Percentiles rank a stretch among this genome's conserved stretches.
These are phyloP conservation scores for Knipowitschia caucasica DNA, from an alignment of 2,797 vertebrate species.

Conservation along the genomic window DNA sequence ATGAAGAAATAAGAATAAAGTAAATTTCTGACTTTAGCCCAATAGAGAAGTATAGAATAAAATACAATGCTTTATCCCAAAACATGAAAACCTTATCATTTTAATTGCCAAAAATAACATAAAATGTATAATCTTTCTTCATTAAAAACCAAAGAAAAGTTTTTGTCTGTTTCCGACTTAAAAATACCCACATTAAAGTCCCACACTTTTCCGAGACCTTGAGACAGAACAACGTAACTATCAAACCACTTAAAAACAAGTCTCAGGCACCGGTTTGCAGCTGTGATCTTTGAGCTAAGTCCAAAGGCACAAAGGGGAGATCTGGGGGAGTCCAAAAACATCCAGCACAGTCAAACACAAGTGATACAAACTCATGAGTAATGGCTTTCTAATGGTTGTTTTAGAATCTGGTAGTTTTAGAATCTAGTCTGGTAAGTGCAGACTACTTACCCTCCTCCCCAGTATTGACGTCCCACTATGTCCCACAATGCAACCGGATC, in stretches of 20 bases:
- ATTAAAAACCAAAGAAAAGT: no score
- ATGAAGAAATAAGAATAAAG: no score
- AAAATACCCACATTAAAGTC: slow-evolving; percentile 4
- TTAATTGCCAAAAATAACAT: no score
- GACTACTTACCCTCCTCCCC: no score
- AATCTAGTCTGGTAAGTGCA: no score
- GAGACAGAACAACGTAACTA: slow-evolving; percentile 12
- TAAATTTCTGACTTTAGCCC: no score
- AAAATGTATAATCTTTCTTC: no score
- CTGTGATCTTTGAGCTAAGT: slow-evolving; percentile 12
- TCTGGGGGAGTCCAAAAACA: slow-evolving; percentile 13
- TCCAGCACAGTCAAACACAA: neutral
- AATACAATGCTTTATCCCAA: no score
- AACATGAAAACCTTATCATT: no score
- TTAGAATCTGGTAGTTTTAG: slow-evolving; percentile 26
- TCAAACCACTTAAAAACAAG: slow-evolving; percentile 11
- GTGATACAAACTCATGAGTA: neutral
- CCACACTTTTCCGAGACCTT: neutral
- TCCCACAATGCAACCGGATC: slow-evolving; percentile 44
- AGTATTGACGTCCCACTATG: slow-evolving; percentile 20
- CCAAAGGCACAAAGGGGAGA: neutral
- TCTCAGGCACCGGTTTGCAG: neutral
- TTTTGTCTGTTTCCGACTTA: neutral
- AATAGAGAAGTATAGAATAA: no score
- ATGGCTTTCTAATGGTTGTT: slow-evolving; percentile 26